Evolutionary conservation across 2,797 vertebrate species (phyloP).

Genomic region (Distichodus sexfasciatus): DNA sequence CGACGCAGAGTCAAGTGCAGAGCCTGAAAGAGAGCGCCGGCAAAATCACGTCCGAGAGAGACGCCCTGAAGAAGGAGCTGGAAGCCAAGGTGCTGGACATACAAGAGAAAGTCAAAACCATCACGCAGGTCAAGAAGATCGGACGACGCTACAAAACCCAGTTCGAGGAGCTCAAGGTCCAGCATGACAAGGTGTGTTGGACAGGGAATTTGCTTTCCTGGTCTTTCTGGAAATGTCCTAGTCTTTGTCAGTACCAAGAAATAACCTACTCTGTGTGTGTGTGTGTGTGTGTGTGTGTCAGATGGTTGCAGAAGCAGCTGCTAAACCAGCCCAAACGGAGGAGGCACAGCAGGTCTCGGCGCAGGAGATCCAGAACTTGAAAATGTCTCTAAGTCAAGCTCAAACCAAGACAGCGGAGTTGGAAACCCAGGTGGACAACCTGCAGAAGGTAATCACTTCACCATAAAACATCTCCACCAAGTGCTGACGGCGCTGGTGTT

Average conservation of each 20-base stretch:
- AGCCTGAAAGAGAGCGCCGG: slow-evolving; percentile 79
- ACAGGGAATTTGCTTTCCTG: background rate
- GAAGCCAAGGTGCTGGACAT: slow-evolving; percentile 83
- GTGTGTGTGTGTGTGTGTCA: slow-evolving; percentile 34
- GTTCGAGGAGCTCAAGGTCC: slow-evolving; percentile 92
- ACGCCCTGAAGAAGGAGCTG: slow-evolving; percentile 79
- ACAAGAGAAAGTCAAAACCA: slow-evolving; percentile 87
- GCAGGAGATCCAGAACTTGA: slow-evolving; percentile 86
- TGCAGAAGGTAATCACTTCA: slow-evolving; percentile 79
- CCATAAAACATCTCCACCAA: background rate
- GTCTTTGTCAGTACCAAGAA: background rate
- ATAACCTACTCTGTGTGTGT: background rate
- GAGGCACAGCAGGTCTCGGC: slow-evolving; percentile 81
- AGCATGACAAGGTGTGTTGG: slow-evolving; percentile 88
- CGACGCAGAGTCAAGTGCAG: slow-evolving; percentile 82
- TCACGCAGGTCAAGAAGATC: slow-evolving; percentile 96
- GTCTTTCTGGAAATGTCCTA: background rate
- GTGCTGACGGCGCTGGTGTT: background rate
- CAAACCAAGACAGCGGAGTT: slow-evolving; percentile 75
- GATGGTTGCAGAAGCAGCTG: slow-evolving; percentile 79
- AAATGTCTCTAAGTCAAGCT: slow-evolving; percentile 78
- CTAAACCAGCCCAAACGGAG: slow-evolving; percentile 79
- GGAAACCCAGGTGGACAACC: slow-evolving; percentile 84
- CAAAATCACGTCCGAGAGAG: slow-evolving; percentile 82
- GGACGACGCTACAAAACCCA: slow-evolving; percentile 96